phyloP scores from a whole-genome alignment of 1,140 invertebrate genomes.

The Lepidurus apus region DNA sequence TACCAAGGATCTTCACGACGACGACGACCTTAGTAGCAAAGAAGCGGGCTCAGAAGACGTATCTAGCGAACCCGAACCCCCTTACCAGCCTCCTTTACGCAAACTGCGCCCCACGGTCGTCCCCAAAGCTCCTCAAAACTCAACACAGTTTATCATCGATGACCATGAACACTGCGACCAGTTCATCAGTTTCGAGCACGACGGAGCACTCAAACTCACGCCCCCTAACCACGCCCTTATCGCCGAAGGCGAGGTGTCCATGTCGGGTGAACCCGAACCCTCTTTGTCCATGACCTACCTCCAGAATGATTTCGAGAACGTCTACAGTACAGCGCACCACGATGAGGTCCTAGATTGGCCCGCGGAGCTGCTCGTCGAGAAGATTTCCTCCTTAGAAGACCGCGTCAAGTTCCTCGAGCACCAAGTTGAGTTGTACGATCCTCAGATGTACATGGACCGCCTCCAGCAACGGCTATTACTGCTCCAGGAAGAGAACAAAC shows the following conservation, averaged over 20 bases:
- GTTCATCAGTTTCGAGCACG: constrained; percentile 39
- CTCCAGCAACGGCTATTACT: constrained; percentile 35
- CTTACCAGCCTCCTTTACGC: constrained; percentile 31
- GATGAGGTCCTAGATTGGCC: constrained; percentile 40
- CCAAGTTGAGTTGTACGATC: constrained; percentile 31
- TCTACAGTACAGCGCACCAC: constrained; percentile 38
- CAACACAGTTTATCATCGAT: constrained; percentile 44
- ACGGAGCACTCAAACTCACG: constrained; percentile 32
- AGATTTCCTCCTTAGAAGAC: constrained; percentile 37
- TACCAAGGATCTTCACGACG: constrained; percentile 7
- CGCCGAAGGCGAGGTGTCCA: constrained; percentile 34
- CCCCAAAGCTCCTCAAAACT: constrained; percentile 43
- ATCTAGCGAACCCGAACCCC: neutral
- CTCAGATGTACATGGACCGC: constrained; percentile 31
- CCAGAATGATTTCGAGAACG: constrained; percentile 41
- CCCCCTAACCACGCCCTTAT: constrained; percentile 25
- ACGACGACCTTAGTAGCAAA: neutral
- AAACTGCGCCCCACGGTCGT: constrained; percentile 39
- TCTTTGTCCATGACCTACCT: constrained; percentile 36
- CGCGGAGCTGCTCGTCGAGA: constrained; percentile 37
- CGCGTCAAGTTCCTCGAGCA: constrained; percentile 37
- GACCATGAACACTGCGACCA: constrained; percentile 40
- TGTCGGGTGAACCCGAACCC: constrained; percentile 21
- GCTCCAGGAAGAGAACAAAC: constrained; percentile 36
- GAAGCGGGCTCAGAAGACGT: neutral